A percentile compares a stretch with the other conserved stretches of the same genome.
phyloP scores from a whole-genome alignment of 2,797 vertebrate genomes.

The Synanceia verrucosa region DNA sequence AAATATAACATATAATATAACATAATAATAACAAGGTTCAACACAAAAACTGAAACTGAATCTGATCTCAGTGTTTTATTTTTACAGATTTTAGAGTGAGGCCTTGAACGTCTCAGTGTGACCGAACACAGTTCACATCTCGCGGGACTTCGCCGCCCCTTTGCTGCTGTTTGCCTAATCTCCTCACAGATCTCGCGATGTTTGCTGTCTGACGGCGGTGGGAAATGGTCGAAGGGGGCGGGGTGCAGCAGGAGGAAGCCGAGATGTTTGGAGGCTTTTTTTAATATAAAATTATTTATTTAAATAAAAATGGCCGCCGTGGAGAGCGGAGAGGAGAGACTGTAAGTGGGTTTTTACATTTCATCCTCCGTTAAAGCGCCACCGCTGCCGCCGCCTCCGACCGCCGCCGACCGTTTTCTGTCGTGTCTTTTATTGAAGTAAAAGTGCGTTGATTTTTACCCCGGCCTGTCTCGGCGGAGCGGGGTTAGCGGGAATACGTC shows the following conservation, averaged over 20 bases:
- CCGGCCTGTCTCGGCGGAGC: constrained; percentile 76
- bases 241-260: constrained; percentile 78
- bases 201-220: constrained; percentile 64
- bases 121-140: constrained; percentile 23
- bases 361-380: constrained; percentile 55
- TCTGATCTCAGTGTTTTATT: background rate
- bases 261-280: constrained; percentile 86
- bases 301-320: constrained; percentile 93
- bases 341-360: constrained; percentile 85
- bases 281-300: constrained; percentile 88
- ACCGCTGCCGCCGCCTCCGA: constrained; percentile 25
- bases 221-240: constrained; percentile 75
- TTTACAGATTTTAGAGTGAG: background rate
- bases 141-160: constrained; percentile 57
- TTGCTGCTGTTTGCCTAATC: background rate
- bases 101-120: constrained; percentile 13
- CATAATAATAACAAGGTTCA: too few relatives aligned
- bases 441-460: constrained; percentile 74
- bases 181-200: constrained; percentile 63
- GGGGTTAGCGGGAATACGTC: constrained; percentile 85
- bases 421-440: constrained; percentile 72
- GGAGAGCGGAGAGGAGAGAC: constrained; percentile 89
- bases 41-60: background rate
- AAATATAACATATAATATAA: too few relatives aligned
- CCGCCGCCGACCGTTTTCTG: constrained; percentile 46